A percentile compares a stretch with the other conserved stretches of the same genome.
phyloP scores from a whole-genome alignment of 2,797 vertebrate genomes.

The Sus cebifrons region DNA sequence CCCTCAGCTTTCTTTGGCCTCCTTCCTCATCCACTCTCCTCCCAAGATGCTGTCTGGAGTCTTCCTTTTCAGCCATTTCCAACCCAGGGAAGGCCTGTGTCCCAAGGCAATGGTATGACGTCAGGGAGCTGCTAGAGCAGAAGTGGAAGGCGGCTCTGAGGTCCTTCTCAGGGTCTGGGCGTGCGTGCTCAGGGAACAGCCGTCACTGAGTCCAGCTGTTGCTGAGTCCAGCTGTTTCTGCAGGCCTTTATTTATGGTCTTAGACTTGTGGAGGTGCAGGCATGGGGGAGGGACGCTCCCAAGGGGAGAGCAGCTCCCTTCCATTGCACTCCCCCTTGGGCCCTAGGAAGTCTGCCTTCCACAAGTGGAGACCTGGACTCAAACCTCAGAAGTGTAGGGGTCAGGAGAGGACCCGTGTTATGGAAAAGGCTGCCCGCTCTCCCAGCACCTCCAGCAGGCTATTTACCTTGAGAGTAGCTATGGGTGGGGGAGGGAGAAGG shows the following conservation, averaged over 20 bases:
- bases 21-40: slow-evolving; percentile 10
- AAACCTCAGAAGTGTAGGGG: neutral
- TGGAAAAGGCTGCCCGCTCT: neutral
- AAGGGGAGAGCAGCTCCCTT: neutral
- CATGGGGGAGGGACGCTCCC: neutral
- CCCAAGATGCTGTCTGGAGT: neutral
- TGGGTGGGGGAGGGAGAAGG: neutral
- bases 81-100: neutral
- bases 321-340: neutral
- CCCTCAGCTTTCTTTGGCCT: slow-evolving; percentile 52
- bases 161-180: neutral
- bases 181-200: neutral
- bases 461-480: slow-evolving; percentile 70
- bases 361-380: neutral
- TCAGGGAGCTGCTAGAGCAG: neutral
- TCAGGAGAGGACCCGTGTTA: neutral
- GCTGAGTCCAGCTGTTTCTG: neutral
- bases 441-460: slow-evolving; percentile 41
- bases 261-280: neutral
- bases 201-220: neutral
- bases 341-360: neutral
- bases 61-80: neutral
- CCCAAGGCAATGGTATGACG: neutral
- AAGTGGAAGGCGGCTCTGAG: neutral
- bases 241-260: neutral